phyloP scores from a whole-genome alignment of 2,113 vertebrate species.

The Nothobranchius furzeri region DNA sequence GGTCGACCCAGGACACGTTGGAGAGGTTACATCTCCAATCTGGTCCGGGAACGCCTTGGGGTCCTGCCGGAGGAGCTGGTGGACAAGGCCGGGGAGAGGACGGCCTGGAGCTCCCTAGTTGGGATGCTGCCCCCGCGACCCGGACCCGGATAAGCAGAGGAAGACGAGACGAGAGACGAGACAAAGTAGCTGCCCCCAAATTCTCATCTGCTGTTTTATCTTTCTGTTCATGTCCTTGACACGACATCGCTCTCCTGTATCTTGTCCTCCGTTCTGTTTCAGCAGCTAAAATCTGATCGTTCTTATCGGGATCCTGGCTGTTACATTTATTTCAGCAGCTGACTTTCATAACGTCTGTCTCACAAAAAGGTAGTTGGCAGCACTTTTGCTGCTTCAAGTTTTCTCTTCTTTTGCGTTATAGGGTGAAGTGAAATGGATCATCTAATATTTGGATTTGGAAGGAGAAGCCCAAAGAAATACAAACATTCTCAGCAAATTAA shows the following conservation, averaged over 20 bases:
- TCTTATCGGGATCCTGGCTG: constrained; percentile 26
- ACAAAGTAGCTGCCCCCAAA: neutral
- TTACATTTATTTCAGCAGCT: constrained; percentile 15
- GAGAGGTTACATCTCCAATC: too few relatives aligned
- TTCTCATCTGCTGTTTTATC: constrained; percentile 5
- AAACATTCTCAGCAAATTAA: neutral
- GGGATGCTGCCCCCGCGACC: too few relatives aligned
- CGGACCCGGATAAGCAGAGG: too few relatives aligned
- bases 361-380: constrained; percentile 4
- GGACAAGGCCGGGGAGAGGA: too few relatives aligned
- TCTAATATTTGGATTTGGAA: too few relatives aligned
- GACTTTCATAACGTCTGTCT: constrained; percentile 6
- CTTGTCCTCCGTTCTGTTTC: constrained; percentile 32
- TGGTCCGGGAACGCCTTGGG: too few relatives aligned
- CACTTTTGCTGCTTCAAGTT: neutral
- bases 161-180: too few relatives aligned
- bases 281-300: constrained; percentile 21
- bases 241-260: constrained; percentile 22
- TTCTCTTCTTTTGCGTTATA: accelerated
- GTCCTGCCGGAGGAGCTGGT: too few relatives aligned
- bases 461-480: neutral
- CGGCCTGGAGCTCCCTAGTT: too few relatives aligned
- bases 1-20: too few relatives aligned
- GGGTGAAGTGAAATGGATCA: neutral
- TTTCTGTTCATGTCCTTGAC: constrained; percentile 10